phyloP scores from a whole-genome alignment of 2,888 invertebrate species.

The Sinohyriopsis cumingii region DNA sequence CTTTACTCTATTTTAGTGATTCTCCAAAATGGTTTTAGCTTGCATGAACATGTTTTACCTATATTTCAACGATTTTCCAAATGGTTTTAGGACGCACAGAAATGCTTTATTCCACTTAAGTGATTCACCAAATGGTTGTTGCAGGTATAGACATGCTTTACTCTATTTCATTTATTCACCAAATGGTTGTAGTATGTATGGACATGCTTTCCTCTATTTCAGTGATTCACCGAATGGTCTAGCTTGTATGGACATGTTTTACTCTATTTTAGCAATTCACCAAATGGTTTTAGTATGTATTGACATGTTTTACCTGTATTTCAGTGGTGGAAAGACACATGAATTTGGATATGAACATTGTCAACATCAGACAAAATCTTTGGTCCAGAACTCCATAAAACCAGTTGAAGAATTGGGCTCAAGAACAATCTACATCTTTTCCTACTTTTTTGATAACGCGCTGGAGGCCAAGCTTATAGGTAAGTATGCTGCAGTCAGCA shows the following conservation, averaged over 20 bases:
- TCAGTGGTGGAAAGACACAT: slow-evolving; percentile 20
- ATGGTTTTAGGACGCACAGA: too few species aligned
- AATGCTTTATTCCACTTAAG: too few species aligned
- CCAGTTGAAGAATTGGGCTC: slow-evolving; percentile 65
- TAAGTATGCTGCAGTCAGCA: slow-evolving; percentile 53
- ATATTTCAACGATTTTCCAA: slow-evolving; percentile 15
- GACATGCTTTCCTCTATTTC: too few species aligned
- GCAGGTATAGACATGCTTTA: too few species aligned
- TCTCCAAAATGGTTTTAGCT: too few species aligned
- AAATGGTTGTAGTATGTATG: too few species aligned
- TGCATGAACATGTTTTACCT: slow-evolving; percentile 1
- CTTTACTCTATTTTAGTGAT: too few species aligned
- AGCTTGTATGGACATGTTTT: neutral
- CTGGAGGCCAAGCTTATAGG: slow-evolving; percentile 86
- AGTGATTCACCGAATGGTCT: too few species aligned
- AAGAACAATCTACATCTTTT: slow-evolving; percentile 86
- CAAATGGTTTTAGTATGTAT: neutral
- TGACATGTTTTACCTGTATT: slow-evolving; percentile 8
- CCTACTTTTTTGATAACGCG: slow-evolving; percentile 95
- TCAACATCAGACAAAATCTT: slow-evolving; percentile 21
- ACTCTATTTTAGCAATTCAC: neutral
- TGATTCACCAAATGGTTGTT: too few species aligned
- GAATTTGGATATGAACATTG: slow-evolving; percentile 29
- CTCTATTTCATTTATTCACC: too few species aligned
- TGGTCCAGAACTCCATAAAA: slow-evolving; percentile 20